These are phyloP conservation scores for Phylloscopus whistleri DNA, from an alignment of 2,113 vertebrate genomes.

Conservation along the genomic window DNA sequence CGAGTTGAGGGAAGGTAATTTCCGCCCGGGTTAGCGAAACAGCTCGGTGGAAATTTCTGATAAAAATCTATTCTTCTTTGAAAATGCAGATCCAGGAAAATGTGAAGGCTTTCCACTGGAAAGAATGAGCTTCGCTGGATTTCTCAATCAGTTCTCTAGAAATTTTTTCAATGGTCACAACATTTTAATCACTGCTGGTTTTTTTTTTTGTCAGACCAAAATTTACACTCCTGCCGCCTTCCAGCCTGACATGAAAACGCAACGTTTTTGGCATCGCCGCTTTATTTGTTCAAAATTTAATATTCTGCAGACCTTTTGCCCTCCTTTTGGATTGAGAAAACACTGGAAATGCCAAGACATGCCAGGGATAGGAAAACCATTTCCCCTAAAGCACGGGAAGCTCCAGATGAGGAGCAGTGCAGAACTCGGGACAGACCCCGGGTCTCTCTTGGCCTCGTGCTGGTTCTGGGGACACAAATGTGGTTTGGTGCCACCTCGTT, in stretches of 20 bases:
- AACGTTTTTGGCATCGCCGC: not conserved
- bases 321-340: not conserved
- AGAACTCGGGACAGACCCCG: fast-evolving
- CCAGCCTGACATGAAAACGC: not conserved
- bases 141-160: constrained; percentile 50
- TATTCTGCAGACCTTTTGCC: not conserved
- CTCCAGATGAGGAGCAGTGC: not conserved
- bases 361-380: not conserved
- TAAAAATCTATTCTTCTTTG: constrained; percentile 18
- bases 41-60: constrained; percentile 9
- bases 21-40: not conserved
- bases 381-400: not conserved
- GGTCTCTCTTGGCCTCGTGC: not conserved
- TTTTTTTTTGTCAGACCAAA: not conserved
- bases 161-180: not conserved
- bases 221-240: not conserved
- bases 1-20: not conserved
- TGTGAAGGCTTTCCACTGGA: constrained; percentile 42
- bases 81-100: constrained; percentile 12
- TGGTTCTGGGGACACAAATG: not conserved
- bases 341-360: not conserved
- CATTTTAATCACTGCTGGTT: not conserved
- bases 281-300: not conserved
- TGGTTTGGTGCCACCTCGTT: fast-evolving
- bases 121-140: constrained; percentile 17